Conservation (phyloP, 2,888 invertebrate species). For the Lapara coniferarum region DNA sequence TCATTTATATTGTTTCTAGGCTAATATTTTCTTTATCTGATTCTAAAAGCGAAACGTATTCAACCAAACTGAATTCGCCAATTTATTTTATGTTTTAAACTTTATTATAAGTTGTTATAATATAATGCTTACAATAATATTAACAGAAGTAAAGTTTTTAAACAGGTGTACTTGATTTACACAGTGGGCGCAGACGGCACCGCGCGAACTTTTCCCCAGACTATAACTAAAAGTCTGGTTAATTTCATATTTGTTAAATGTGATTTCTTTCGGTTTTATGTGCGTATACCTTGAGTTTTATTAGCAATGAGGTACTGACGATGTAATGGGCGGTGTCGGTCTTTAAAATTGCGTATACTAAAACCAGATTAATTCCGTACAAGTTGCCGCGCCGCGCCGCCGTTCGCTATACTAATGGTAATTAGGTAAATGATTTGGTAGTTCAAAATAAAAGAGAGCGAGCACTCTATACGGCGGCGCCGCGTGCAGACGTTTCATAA, state of each 20-base stretch:
- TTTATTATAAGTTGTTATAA: neutral
- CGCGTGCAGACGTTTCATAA: constrained; percentile 32
- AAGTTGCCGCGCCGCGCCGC: neutral
- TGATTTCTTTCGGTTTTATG: constrained; percentile 20
- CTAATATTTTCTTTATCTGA: no score
- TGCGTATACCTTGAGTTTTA: constrained; percentile 12
- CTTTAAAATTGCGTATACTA: constrained; percentile 2
- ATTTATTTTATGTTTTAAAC: neutral
- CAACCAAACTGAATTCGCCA: neutral
- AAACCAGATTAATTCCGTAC: constrained; percentile 1
- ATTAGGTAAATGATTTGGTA: constrained; percentile 25
- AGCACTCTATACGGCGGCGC: constrained; percentile 28
- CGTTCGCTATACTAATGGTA: constrained; percentile 12
- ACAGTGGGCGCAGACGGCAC: constrained; percentile 12
- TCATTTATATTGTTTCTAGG: no score
- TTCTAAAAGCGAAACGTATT: no score
- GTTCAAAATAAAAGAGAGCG: constrained; percentile 28
- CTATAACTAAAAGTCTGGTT: constrained; percentile 19
- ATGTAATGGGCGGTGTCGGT: neutral
- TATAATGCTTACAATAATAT: neutral
- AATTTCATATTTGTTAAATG: constrained; percentile 21
- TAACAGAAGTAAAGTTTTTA: neutral
- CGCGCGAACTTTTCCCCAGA: neutral
- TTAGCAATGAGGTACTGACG: constrained; percentile 11
- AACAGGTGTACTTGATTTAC: constrained; percentile 9